Base-by-base conservation (phyloP, 2,888 invertebrate species). In the Drosophila cognata region DNA sequence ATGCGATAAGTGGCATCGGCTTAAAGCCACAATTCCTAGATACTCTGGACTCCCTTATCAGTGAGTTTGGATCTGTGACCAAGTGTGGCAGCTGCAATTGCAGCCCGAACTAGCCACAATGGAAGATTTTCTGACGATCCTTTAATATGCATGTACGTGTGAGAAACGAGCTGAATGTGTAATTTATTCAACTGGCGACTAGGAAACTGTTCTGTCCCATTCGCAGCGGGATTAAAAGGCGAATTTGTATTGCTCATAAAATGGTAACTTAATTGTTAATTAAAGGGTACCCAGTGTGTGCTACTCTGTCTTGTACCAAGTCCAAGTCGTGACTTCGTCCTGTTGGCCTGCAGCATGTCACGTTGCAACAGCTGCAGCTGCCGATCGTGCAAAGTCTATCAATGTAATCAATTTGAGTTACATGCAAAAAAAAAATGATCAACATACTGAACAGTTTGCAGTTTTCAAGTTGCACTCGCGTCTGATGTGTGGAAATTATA, bases 211-310 rank as follows among this genome's bases (percentile, higher is more conserved):
- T 51, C 36, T 13, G 36, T 51, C 31, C n/a, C 41, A 35, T 46
- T 50, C 51, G 53, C 55, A 65, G 36, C 72, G 55, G 78, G 78
- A 89, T 85, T 86, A 86, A 82, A 81, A 82, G 63, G 71, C 71
- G 68, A 80, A 67, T 74, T 78, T 68, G 84, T 77, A 81, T n/a
- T 57, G 67, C 41, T 67, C 68, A 82, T 84, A 91, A 91, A 89
- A 81, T 63, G 80, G 73, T 81, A 75, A 90, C 67, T 86, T 89
- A 89, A 90, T 90, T 89, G 89, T 88, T 90, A 89, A 91, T 91
- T 91, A 83, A 91, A 88, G 86, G 82, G 70, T 81, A 77, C 52
- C 57, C 56, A 25, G 35, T 63, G 46, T 41, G 66, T 18, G 18
- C 43, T 28, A 38, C 55, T 56, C 38, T 63, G 64, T 31, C 8